Base-by-base conservation (phyloP, 2,113 vertebrate genomes). In the Argyrosomus japonicus region DNA sequence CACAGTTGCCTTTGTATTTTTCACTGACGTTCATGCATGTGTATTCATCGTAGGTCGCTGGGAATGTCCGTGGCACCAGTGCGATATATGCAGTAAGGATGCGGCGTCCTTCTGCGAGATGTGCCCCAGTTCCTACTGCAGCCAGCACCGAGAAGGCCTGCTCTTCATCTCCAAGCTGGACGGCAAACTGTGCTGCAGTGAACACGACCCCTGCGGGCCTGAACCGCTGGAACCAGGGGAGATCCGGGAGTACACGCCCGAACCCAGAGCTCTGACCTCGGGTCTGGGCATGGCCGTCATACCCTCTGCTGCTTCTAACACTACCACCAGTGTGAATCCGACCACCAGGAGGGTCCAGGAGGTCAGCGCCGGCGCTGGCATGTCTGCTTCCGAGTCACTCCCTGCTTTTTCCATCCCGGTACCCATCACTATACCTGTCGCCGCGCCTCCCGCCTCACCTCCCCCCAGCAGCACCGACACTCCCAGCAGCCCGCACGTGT, bases 21-120 rank as follows among this genome's bases (percentile, higher is more conserved):
- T 21, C 21, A n/a, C 17, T 40, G 17, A 65, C 3, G 1, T 40
- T 27, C 6, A 19, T 27, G 25, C 67, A 9, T 77, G 7, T n/a
- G 0, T 51, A 0, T 27, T 43, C 1, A 0, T 62, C 2, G 11
- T 83, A 99, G 98, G 98, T 45, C 99, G 99, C 36, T 99, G 98
- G 98, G 98, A 99, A 68, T 99, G 98, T 93, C 98, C 98, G 0
- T 98, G 98, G 97, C 98, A 99, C 91, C 98, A 99, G 88, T 99
- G 98, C 82, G 98, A 99, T 53, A 54, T 97, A 25, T 99, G 98
- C 27, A 91, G 95, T 45, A 96, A 97, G 88, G 98, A 99, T 68
- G 96, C 98, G 1, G 97, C 97, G 43, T 99, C 98, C 0, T 99
- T 99, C 94, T 99, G 98, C 0, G 97, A 99, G 95, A 98, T 99